phyloP scores from a whole-genome alignment of 2,888 invertebrate genomes.

The Caenorhabditis sinica region DNA sequence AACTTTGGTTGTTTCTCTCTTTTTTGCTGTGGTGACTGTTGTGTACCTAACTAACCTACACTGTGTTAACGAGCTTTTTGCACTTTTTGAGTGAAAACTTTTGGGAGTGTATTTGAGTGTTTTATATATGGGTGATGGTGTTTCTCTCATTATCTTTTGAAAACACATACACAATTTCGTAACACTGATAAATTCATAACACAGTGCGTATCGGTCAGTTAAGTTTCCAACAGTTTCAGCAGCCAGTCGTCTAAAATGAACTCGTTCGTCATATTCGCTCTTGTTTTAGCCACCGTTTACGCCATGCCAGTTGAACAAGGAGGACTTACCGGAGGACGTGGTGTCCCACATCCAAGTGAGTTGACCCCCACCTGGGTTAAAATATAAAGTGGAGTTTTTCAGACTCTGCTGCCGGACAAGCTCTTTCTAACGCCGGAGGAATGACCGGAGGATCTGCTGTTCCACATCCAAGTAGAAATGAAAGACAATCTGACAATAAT shows the following conservation, averaged over 20 bases:
- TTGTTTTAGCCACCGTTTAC: slow-evolving; percentile 51
- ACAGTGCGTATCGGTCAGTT: slow-evolving; percentile 28
- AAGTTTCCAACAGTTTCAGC: slow-evolving; percentile 57
- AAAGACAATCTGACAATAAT: no score
- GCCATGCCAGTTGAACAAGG: slow-evolving; percentile 63
- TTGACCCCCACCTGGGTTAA: neutral
- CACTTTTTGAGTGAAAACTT: slow-evolving; percentile 23
- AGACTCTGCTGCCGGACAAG: slow-evolving; percentile 68
- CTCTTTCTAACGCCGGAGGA: slow-evolving; percentile 46
- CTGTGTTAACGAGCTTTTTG: slow-evolving; percentile 30
- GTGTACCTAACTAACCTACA: slow-evolving; percentile 58
- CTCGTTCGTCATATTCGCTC: slow-evolving; percentile 49
- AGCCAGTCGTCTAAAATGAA: slow-evolving; percentile 40
- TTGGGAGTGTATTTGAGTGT: slow-evolving; percentile 22
- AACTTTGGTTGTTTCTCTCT: neutral
- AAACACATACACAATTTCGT: slow-evolving; percentile 24
- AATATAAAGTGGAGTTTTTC: neutral
- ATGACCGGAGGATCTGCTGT: slow-evolving; percentile 47
- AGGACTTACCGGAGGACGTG: slow-evolving; percentile 57
- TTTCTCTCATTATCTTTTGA: slow-evolving; percentile 10
- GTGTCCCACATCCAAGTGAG: slow-evolving; percentile 66
- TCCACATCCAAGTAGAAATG: slow-evolving; percentile 58
- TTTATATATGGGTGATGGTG: slow-evolving; percentile 24
- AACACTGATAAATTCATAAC: neutral
- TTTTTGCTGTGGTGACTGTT: slow-evolving; percentile 50